Base-by-base conservation (phyloP, 2,113 vertebrate genomes). In the Colossoma macropomum region DNA sequence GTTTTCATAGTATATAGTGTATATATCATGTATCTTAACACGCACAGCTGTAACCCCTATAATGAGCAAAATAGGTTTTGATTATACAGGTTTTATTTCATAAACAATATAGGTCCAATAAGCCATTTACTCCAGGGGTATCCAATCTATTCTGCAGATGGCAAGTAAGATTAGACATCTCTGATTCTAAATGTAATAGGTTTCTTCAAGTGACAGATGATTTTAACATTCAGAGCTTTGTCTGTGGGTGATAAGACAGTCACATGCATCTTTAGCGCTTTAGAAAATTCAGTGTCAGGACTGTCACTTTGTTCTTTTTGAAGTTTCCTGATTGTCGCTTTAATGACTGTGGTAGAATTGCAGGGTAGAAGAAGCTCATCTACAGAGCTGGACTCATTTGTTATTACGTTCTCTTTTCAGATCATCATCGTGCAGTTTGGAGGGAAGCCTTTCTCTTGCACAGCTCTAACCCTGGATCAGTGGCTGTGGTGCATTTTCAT, bases 401-500 rank as follows among this genome's bases (percentile, higher is more conserved):
- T 7, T 28, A 52, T 9, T 63, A 3, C 70, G n/a, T 63, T 12
- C 59, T 86, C 17, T 23, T 81, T 17, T 70, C 88, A 99, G 98
- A 96, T 99, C 76, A 3, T 99, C 89, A 99, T 99, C 0, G 97
- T 99, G 87, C 97, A 99, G 88, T 96, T 98, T 0, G 98, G 98
- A 77, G 98, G 98, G 54, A 99, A 97, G 84, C 98, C 97, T 0
- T 99, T 99, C 94, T 99, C 97, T 74, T 99, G 98, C 88, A 96
- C 97, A 0, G 94, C 92, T 1, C 95, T 99, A 86, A 96, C 91
- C 80, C 91, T 99, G 74, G 95, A 96, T 89, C 98, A 99, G 88
- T 99, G 98, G 98, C 90, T 99, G 86, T 99, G 98, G 97, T 99
- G 98, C 56, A 86, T 98, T 48, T 98, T 99, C 91, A 97, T 99